Base-by-base conservation (phyloP, 2,113 vertebrate species). In the Miniopterus natalensis region DNA sequence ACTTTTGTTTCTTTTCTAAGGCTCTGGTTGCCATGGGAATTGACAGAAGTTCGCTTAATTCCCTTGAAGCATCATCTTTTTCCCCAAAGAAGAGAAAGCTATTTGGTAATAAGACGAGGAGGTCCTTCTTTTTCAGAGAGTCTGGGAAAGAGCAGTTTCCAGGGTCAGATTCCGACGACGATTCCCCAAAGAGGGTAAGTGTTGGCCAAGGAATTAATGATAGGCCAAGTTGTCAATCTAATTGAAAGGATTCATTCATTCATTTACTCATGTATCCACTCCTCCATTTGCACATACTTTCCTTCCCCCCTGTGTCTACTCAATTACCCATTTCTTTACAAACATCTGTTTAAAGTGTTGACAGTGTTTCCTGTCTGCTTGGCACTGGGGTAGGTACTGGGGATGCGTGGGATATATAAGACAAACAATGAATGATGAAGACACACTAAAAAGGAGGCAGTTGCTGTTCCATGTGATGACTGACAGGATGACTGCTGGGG, bases 11-110 rank as follows among this genome's bases (percentile, higher is more conserved):
- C 57, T 20, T 89, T 92, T 94, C 63, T 71, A 88, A 98, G 97
- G 96, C 97, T 91, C 91, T 98, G 83, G 79, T 98, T 95, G 97
- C 97, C 88, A 97, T 97, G 97, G 97, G 97, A 87, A 98, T 98
- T 57, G 97, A 97, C 88, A 92, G 97, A 95, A 97, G 88, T 87
- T 98, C 97, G 8, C 97, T 98, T n/a, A 98, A 31, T 80, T 97
- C 96, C 49, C 96, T 98, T 6, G 97, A 98, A 95, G 55, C 74
- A 36, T 97, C 97, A 9, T 94, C 96, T 63, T 97, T 97, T 97
- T 95, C 96, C 47, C 74, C 85, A 18, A 92, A 97, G 89, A 98
- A 97, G 83, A 98, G 91, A 74, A 97, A 84, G 49, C 36, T 97
- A 6, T 97, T 98, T 77, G 92, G 95, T 42, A 96, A 27, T 42